Evolutionary conservation across 35 echinoderm and acorn worm genomes (phyloP), one percentile per base, ranked within the genome.

Genomic region (Lytechinus variegatus): DNA sequence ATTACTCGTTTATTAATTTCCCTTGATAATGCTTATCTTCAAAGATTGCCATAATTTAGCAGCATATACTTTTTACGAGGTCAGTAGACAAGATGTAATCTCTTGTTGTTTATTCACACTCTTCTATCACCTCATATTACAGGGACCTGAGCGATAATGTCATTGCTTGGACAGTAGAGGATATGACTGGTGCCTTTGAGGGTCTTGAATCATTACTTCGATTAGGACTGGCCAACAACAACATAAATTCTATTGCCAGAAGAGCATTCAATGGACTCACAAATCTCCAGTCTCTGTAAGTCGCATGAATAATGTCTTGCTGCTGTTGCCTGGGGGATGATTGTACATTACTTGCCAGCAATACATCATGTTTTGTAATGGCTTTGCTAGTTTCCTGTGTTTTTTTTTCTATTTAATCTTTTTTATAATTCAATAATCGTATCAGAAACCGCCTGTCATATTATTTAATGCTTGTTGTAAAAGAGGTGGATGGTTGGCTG

Each of bases 131-230:
- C 95, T 53, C 33, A 27, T 89, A 92, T 94, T 87, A 9, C 96
- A 99, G 98, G 56, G 96, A 97, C 29, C 94, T 99, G 95, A 96
- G 97, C 53, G 66, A 97, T 86, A 99, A 99, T 86, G 93, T 95
- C 55, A 97, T 99, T 79, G 97, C 98, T 1, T 99, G 97, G 98
- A 97, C 92, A 29, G 96, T 97, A 9, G 97, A 99, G 27, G 98
- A 99, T 87, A 97, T 97, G 95, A 95, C 97, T 3, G 98, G 98
- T 21, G 97, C 98, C 6, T 99, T 99, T 92, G 95, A 97, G n/a
- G 98, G 97, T 19, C 91, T 99, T 54, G 29, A 89, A 52, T 97
- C 98, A 6, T 86, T 99, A 0, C 56, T 88, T 66, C 89, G 61
- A 10, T 95, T 99, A 55, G 95, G 94, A 53, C 92, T 99, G 86